Evolutionary conservation across 1,140 invertebrate genomes (phyloP).

Genomic region (Bombus superbus): DNA sequence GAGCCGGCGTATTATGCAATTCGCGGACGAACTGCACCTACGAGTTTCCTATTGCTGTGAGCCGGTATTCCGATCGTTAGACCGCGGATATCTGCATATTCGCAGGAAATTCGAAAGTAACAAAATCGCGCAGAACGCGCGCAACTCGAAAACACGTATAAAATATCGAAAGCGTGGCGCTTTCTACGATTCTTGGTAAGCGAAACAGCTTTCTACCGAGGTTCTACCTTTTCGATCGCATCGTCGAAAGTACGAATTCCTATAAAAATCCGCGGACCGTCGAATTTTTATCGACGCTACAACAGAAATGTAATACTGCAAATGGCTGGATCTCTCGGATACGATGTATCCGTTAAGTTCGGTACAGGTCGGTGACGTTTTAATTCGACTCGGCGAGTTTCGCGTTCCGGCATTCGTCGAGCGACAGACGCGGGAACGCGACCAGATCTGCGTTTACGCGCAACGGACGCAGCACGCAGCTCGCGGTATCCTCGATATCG

Average conservation of each 20-base stretch:
- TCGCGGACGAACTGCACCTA: conserved; percentile 31
- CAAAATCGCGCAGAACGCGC: no score
- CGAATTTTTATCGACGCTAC: no score
- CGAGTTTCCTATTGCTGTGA: conserved; percentile 19
- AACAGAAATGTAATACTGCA: no score
- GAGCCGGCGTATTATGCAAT: conserved; percentile 19
- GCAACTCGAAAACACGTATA: no score
- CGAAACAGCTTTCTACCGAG: no score
- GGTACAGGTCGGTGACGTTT: neutral
- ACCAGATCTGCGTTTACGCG: neutral
- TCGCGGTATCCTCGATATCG: conserved; percentile 54
- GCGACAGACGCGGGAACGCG: neutral
- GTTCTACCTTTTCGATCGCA: no score
- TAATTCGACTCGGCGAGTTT: neutral
- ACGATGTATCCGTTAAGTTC: neutral
- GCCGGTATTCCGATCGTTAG: neutral
- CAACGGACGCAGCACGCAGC: conserved; percentile 9
- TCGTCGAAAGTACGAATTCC: no score
- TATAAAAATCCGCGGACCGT: no score
- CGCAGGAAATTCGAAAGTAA: no score
- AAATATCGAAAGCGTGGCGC: no score
- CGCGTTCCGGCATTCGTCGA: neutral
- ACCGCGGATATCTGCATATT: no score
- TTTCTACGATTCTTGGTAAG: no score
- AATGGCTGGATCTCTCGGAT: neutral